phyloP scores from a whole-genome alignment of 2,797 vertebrate genomes.

The Clarias fuscus region DNA sequence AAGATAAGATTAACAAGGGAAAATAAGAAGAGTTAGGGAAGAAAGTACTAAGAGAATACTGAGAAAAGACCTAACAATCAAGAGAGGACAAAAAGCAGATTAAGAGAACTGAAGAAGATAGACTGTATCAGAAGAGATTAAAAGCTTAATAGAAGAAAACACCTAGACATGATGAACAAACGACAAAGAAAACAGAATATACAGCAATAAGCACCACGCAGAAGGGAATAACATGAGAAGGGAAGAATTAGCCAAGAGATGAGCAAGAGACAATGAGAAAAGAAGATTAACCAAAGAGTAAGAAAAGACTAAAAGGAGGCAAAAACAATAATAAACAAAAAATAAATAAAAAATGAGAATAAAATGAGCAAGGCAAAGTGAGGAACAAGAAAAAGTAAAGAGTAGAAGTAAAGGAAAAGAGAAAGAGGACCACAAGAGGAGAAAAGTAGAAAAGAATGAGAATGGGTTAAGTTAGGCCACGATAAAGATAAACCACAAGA shows the following conservation, averaged over 20 bases:
- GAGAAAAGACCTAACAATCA: not conserved
- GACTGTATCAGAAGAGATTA: no score
- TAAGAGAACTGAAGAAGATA: not conserved
- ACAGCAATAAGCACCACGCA: no score
- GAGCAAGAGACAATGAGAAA: not conserved
- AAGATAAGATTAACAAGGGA: not conserved
- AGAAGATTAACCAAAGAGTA: not conserved
- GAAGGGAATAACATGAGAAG: no score
- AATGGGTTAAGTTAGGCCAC: not conserved
- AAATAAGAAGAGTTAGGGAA: no score
- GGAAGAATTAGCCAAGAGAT: not conserved
- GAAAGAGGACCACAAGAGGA: not conserved
- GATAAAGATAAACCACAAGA: not conserved
- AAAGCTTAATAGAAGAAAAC: no score
- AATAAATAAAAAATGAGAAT: not conserved
- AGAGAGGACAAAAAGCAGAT: not conserved
- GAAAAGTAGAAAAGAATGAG: not conserved
- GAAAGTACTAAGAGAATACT: not conserved
- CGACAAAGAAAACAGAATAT: no score
- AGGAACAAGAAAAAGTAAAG: not conserved
- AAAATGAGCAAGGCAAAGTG: not conserved
- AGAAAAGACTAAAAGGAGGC: not conserved
- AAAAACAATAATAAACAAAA: not conserved
- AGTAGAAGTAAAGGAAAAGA: not conserved
- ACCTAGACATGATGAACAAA: no score